Base-by-base conservation (phyloP, 2,888 invertebrate species). In the Proisotoma minuta region DNA sequence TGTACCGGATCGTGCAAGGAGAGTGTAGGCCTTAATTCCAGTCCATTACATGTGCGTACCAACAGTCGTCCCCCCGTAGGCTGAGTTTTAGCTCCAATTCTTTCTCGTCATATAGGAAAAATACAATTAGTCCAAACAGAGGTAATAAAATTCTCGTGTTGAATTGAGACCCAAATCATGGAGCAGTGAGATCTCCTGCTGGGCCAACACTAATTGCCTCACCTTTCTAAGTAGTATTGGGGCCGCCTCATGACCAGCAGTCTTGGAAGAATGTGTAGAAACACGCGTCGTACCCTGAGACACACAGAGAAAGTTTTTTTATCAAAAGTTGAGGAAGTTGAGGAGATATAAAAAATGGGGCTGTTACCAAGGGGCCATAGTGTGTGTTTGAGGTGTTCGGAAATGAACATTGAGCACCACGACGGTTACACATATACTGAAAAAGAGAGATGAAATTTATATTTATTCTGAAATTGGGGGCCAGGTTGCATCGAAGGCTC, bases 371-470 rank as follows among this genome's bases (percentile, higher is more conserved):
- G 92, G 91, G 60, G 96, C 92, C 96, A 98, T 97, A 76, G 87
- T 87, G 81, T 97, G 96, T 47, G 97, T 98, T 80, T 96, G 92
- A 48, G 97, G 95, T 51, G 94, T 95, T 54, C 98, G 88, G 81
- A 97, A 97, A 82, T 97, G 95, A 64, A 96, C 93, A 79, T 96
- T 97, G 66, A 97, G 83, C 43, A 96, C 95, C 74, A 96, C 91
- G 72, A 97, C 96, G 34, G 97, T 96, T 75, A 96, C 91, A 78
- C 95, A 93, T 83, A 97, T 96, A 81, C 92, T 92, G 83, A 61
- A 82, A 82, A 72, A 48, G 29, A 24, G 18, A 62, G 12, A 20
- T n/a, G 20, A 51, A 26, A 27, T 26, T 50, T 18, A 50, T 4
- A 24, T 22, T 22, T 27, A 4, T 20, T 49, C 15, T 22, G 22